Evolutionary conservation across 1,140 invertebrate genomes (phyloP).

Genomic region (Forficula auricularia): DNA sequence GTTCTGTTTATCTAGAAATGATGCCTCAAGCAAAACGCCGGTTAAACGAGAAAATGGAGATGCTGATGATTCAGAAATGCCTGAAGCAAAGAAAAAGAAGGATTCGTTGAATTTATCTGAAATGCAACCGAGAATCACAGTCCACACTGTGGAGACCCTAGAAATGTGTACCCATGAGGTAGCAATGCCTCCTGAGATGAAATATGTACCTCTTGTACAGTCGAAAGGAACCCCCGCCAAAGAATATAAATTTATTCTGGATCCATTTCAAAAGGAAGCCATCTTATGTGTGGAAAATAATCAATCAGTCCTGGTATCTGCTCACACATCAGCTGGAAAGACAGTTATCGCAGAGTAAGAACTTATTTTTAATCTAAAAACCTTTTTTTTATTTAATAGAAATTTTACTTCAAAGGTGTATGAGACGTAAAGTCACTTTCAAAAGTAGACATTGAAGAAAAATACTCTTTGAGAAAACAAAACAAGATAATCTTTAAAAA

Average conservation of each 20-base stretch:
- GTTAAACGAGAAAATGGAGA: too few species aligned
- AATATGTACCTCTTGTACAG: constrained; percentile 55
- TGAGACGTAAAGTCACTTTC: too few species aligned
- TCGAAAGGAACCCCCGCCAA: constrained; percentile 57
- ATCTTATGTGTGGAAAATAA: constrained; percentile 95
- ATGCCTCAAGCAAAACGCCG: too few species aligned
- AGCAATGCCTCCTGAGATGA: constrained; percentile 67
- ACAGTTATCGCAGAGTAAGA: constrained; percentile 96
- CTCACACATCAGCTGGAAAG: constrained; percentile 99
- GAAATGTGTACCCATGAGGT: constrained; percentile 87
- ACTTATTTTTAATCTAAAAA: constrained; percentile 16
- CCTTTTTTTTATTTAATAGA: too few species aligned
- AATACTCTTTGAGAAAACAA: too few species aligned
- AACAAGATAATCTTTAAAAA: too few species aligned
- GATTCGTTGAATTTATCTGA: constrained; percentile 9
- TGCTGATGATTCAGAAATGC: too few species aligned
- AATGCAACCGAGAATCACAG: constrained; percentile 44
- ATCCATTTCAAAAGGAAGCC: constrained; percentile 97
- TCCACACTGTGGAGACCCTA: constrained; percentile 72
- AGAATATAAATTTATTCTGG: constrained; percentile 85
- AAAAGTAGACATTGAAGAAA: too few species aligned
- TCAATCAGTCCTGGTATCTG: constrained; percentile 93
- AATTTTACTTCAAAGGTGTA: too few species aligned
- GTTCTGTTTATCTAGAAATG: too few species aligned
- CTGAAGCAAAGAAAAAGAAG: too few species aligned